Evolutionary conservation across 2,113 vertebrate species (phyloP), one percentile per base, ranked within the genome.

Genomic region (Donacobius atricapilla): DNA sequence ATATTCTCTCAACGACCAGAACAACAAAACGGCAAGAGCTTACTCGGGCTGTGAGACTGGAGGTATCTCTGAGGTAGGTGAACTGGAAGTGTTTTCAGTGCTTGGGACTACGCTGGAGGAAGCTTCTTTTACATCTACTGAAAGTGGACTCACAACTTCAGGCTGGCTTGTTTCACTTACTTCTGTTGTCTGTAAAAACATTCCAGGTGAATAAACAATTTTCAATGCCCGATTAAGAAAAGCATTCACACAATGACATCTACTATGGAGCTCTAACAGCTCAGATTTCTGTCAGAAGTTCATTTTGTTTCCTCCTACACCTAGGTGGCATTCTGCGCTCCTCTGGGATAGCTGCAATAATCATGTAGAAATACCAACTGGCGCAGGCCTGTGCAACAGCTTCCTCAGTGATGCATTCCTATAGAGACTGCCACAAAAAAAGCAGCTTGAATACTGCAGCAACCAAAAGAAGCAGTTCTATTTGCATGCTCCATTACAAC

Each of bases 61-160:
- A 93, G 98, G 94, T 79, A 97, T 98, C 95, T 98, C 97, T 98
- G 99, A 99, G 99, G 99, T 99, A 99, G 99, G 98, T 97, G 97
- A 97, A 97, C 97, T 98, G 90, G 98, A 97, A 90, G 94, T 95
- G 89, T 98, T 98, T 97, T 98, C 98, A 97, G 96, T 97, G 95
- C 93, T 94, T 90, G 95, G 54, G 95, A 93, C 88, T 94, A 96
- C 20, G 86, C 79, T 94, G 42, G 97, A 94, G 40, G 97, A 90
- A 63, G 97, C 97, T 92, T 97, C 97, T 75, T 97, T 98, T 37
- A 95, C 75, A 93, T 94, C 87, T 85, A 48, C 63, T 35, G 97
- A 81, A 60, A 96, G 51, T 76, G 98, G 97, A 75, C 94, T 90
- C 84, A 96, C 96, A 81, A 19, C 90, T 92, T 97, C 97, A 81